Evolutionary conservation across 2,797 vertebrate genomes (phyloP), one percentile per base, ranked within the genome.

Genomic region (Selene dorsalis): DNA sequence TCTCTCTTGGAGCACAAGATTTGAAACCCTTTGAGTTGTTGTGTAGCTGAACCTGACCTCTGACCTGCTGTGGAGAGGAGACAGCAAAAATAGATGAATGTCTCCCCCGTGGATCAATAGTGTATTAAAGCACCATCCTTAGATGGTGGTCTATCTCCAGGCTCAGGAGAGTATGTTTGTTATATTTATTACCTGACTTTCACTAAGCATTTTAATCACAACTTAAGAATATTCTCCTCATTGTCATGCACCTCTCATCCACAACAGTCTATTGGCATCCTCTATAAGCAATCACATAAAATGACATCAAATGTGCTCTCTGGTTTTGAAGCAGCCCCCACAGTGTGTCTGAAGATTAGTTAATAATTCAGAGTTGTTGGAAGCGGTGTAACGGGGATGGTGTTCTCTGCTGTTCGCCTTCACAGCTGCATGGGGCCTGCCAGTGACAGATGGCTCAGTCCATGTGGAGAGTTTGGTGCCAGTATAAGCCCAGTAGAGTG

Each of bases 321-420:
- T 77, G 70, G 69, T 75, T 89, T 65, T 66, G 77, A 76, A 78
- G 69, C 72, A 9, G 76, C 73, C 72, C 80, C 87, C 58, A 48
- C 59, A 39, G 82, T 75, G 70, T 66, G 74, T 88, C 69, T 80
- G 78, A 88, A 85, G 66, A 74, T 72, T 75, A 78, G 81, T 94
- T 88, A 94, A 94, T 93, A 89, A 94, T 94, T 95, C 89, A 94
- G 86, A 77, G 84, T 84, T 81, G 79, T 88, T 86, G 80, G 90
- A 91, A 79, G 80, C 68, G 69, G 43, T 68, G 57, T 70, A 60
- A 75, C 39, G 56, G 77, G 70, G 67, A 76, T 62, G 83, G 75
- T 64, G 64, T 69, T 87, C 75, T 91, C 69, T 85, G 87, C 81
- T 83, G 77, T 53, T 75, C 38, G 61, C 77, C 80, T 88, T 91